Evolutionary conservation across 2,797 vertebrate genomes (phyloP).

Genomic region (Epinephelus awoara): DNA sequence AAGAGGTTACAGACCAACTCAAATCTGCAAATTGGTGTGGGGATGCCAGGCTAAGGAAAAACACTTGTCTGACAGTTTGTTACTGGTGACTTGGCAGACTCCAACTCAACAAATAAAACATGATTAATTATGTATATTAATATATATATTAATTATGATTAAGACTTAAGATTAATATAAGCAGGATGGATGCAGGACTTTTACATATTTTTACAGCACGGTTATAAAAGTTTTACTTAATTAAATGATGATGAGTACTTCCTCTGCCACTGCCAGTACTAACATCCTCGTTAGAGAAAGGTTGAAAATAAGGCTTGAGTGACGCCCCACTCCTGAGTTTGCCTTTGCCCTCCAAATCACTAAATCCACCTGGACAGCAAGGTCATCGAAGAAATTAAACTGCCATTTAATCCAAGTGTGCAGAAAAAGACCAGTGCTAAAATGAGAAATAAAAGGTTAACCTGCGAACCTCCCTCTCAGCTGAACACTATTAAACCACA

Average conservation of each 20-base stretch:
- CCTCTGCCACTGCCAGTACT: too few species aligned
- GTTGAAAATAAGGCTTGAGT: background rate
- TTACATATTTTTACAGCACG: too few species aligned
- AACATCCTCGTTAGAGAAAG: background rate
- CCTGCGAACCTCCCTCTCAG: constrained; percentile 29
- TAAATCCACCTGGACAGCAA: background rate
- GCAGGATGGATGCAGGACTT: too few species aligned
- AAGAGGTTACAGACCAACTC: too few species aligned
- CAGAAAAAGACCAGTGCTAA: constrained; percentile 14
- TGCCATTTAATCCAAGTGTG: constrained; percentile 34
- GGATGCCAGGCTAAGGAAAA: background rate
- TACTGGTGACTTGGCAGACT: too few species aligned
- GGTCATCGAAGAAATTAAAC: constrained; percentile 38
- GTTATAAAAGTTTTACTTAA: too few species aligned
- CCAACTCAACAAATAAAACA: background rate
- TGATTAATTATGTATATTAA: background rate
- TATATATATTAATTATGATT: too few species aligned
- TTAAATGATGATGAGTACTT: background rate
- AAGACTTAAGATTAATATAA: too few species aligned
- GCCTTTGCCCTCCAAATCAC: background rate
- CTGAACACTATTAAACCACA: constrained; percentile 46
- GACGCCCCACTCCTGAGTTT: background rate
- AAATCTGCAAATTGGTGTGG: too few species aligned
- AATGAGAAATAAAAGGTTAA: constrained; percentile 54
- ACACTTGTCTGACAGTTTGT: background rate